Conservation (phyloP, 2,113 vertebrate species). For the Panurus biarmicus region DNA sequence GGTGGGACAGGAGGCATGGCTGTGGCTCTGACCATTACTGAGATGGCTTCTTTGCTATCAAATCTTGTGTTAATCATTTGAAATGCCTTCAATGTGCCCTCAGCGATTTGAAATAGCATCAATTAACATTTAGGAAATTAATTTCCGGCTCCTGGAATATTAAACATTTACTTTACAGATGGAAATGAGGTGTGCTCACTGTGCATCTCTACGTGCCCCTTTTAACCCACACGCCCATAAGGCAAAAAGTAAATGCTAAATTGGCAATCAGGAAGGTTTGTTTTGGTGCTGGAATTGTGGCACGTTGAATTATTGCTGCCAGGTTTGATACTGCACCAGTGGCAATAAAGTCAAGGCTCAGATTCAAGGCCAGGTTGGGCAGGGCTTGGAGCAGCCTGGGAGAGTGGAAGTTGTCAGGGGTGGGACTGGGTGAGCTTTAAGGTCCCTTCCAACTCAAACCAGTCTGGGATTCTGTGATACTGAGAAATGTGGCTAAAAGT, state of each 20-base stretch:
- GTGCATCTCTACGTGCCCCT: not conserved
- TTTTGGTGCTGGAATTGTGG: not conserved
- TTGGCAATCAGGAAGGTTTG: not conserved
- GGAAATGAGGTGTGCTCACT: conserved; percentile 16
- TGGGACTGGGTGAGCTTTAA: not conserved
- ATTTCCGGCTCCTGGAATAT: not conserved
- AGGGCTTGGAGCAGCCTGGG: not conserved
- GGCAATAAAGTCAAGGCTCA: not conserved
- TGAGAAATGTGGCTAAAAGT: not conserved
- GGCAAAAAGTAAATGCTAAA: not conserved
- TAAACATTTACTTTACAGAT: conserved; percentile 40
- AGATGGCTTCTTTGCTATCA: not conserved
- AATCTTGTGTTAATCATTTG: not conserved
- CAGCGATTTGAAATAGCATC: conserved; percentile 32
- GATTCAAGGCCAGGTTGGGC: not conserved
- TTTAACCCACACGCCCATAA: not conserved
- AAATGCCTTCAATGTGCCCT: conserved; percentile 19
- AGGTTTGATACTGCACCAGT: not conserved
- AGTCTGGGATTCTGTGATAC: not conserved
- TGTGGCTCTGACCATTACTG: not conserved
- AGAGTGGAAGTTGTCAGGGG: not conserved
- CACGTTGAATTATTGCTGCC: not conserved
- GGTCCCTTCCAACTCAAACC: not conserved
- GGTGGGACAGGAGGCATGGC: not conserved
- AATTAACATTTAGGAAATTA: conserved; percentile 61